Evolutionary conservation across 2,888 invertebrate species (phyloP).

Genomic region (Parnassius orleans): DNA sequence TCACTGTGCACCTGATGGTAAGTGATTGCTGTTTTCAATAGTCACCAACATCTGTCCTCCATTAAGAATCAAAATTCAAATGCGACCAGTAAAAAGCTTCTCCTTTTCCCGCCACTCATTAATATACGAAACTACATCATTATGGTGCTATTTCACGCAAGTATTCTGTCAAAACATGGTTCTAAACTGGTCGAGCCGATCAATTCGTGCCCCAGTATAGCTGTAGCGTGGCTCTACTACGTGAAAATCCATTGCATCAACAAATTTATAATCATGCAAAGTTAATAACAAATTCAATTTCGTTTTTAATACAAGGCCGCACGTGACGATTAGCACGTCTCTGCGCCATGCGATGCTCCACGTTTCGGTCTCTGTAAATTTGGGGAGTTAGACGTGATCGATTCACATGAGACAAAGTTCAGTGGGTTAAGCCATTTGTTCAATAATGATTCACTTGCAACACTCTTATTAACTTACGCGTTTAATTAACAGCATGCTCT

Average conservation of each 20-base stretch:
- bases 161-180: too few relatives aligned
- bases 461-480: conserved; percentile 2
- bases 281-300: conserved; percentile 10
- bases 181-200: too few relatives aligned
- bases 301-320: conserved; percentile 2
- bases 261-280: not conserved
- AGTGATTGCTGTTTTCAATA: too few relatives aligned
- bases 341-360: not conserved
- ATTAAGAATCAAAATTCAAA: too few relatives aligned
- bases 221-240: not conserved
- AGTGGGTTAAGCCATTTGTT: conserved; percentile 10
- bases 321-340: conserved; percentile 18
- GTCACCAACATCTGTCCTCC: too few relatives aligned
- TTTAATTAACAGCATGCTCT: too few relatives aligned
- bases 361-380: conserved; percentile 1
- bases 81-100: too few relatives aligned
- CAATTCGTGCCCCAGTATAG: too few relatives aligned
- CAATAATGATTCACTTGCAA: conserved; percentile 8
- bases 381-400: conserved; percentile 11
- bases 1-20: too few relatives aligned
- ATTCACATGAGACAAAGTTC: conserved; percentile 8
- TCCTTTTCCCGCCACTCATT: too few relatives aligned
- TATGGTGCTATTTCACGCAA: too few relatives aligned
- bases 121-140: too few relatives aligned
- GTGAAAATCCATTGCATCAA: not conserved